Evolutionary conservation across 1,140 invertebrate species (phyloP), one percentile per base, ranked within the genome.

Genomic region (Drosophila pectinifera): DNA sequence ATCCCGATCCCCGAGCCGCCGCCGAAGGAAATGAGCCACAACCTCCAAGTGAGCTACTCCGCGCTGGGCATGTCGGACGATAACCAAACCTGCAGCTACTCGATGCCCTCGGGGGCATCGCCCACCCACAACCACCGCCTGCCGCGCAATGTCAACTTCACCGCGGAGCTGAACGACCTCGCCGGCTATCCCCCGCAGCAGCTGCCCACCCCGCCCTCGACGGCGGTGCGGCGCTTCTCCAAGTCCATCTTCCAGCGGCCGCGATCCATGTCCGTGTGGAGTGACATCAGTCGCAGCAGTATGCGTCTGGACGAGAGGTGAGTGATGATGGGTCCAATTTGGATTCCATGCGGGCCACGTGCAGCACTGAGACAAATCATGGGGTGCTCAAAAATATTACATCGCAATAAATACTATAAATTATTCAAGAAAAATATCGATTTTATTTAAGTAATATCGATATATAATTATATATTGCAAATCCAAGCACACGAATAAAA

Each of bases 211-310:
- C 49, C 73, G n/a, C 64, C 53, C 14, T 14, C 65, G 46, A 73
- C 68, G 45, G 72, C 72, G 26, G 82, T 86, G 28, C 73, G 92
- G n/a, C 81, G 92, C 28, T 91, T 91, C 42, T 92, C 92, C 45
- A 92, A 91, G 73, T 90, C 88, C 16, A 78, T 92, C 54, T 92
- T 92, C 69, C 91, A 95, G 85, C 82, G 95, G 62, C 93, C 95
- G 86, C 82, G 95, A n/a, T 96, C 96, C 65, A 96, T 97, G 96
- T 96, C 96, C 82, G 96, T 96, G 4, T 96, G 96, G 96, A 96
- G 96, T 89, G 96, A 96, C 84, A 94, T 96, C 85, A 96, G 96
- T 73, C 94, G 96, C 45, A 96, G 95, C 55, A 96, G 95, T 79
- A 96, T 96, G 93, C 94, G 95, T 80, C 94, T 96, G 78, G 96